These are phyloP conservation scores for Bostrychus sinensis DNA, from an alignment of 2,113 vertebrate genomes.

Conservation along the genomic window DNA sequence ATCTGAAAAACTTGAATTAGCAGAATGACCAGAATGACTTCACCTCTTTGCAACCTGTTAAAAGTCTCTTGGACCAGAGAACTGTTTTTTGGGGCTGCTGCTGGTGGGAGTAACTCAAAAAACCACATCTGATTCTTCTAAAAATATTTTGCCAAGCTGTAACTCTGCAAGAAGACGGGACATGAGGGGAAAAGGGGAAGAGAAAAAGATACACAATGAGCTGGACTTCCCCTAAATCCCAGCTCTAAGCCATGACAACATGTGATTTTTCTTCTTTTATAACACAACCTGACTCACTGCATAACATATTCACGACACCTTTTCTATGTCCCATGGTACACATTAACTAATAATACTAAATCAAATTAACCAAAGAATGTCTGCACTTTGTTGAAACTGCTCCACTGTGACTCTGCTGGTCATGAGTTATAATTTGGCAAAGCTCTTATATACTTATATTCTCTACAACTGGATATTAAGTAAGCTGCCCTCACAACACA, in stretches of 20 bases:
- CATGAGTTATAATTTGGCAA: constrained; percentile 61
- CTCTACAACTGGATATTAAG: constrained; percentile 24
- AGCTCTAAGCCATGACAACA: constrained; percentile 38
- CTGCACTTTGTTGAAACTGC: constrained; percentile 42
- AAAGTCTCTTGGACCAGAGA: constrained; percentile 34
- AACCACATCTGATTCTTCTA: constrained; percentile 40
- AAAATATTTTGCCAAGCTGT: constrained; percentile 61
- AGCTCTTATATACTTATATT: constrained; percentile 26
- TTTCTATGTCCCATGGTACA: constrained; percentile 53
- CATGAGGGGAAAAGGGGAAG: not conserved
- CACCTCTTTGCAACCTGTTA: constrained; percentile 35
- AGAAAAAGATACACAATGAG: constrained; percentile 19
- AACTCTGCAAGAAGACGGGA: constrained; percentile 23
- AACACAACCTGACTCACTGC: constrained; percentile 49
- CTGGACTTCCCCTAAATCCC: constrained; percentile 43
- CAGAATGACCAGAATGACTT: constrained; percentile 44
- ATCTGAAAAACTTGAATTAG: constrained; percentile 32
- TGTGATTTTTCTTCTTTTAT: constrained; percentile 57
- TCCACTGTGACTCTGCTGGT: constrained; percentile 56
- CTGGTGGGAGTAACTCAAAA: constrained; percentile 30
- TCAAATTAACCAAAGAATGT: constrained; percentile 69
- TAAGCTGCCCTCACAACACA: constrained; percentile 37
- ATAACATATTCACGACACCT: constrained; percentile 33
- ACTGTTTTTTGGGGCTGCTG: constrained; percentile 13
- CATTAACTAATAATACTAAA: constrained; percentile 68